A percentile compares a stretch with the other conserved stretches of the same genome.
phyloP scores from a whole-genome alignment of 1,140 invertebrate species.

The silkworm (Bombyx mori) region DNA sequence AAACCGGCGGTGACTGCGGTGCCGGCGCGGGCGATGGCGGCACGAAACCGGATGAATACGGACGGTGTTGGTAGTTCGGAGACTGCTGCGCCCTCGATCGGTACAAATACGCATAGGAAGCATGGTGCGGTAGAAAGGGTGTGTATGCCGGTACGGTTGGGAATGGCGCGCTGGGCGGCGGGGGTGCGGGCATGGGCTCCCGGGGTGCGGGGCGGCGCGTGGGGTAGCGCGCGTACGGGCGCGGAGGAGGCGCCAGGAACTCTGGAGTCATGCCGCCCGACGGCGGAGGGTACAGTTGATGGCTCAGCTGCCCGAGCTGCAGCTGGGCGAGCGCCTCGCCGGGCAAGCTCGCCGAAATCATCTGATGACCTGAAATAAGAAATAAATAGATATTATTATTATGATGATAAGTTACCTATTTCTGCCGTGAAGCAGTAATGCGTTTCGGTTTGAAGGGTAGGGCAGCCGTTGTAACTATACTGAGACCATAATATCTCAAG shows the following conservation, averaged over 20 bases:
- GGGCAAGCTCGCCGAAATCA: conserved; percentile 69
- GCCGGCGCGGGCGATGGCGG: conserved; percentile 47
- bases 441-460: too few relatives aligned
- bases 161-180: conserved; percentile 36
- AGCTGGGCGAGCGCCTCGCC: conserved; percentile 67
- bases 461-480: too few relatives aligned
- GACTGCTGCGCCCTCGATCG: conserved; percentile 34
- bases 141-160: conserved; percentile 48
- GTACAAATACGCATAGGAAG: conserved; percentile 46
- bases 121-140: conserved; percentile 43
- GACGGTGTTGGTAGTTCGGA: conserved; percentile 43
- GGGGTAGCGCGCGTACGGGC: conserved; percentile 59
- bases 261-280: conserved; percentile 56
- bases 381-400: conserved; percentile 1
- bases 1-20: conserved; percentile 46
- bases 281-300: conserved; percentile 51
- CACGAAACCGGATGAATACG: conserved; percentile 50
- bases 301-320: conserved; percentile 50
- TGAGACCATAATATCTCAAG: too few relatives aligned
- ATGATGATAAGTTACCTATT: too few relatives aligned
- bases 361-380: conserved; percentile 49
- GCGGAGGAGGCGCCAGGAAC: conserved; percentile 63
- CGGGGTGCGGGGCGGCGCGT: conserved; percentile 39
- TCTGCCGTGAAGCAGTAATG: too few relatives aligned
- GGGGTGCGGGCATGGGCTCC: conserved; percentile 29